Evolutionary conservation across 2,797 vertebrate genomes (phyloP).

Genomic region (Coendou prehensilis): DNA sequence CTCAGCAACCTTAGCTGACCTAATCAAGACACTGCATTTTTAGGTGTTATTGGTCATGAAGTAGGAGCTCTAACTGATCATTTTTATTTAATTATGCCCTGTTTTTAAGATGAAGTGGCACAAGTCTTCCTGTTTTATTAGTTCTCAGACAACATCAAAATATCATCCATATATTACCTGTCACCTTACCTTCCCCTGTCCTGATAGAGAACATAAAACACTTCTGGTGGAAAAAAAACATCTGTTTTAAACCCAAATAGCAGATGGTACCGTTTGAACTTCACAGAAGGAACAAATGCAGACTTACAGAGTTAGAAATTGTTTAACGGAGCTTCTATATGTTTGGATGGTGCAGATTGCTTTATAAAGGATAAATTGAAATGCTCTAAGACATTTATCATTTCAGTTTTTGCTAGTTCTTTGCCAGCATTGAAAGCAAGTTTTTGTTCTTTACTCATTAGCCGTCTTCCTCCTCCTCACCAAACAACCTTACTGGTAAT

Average conservation of each 20-base stretch:
- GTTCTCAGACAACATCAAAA: conserved; percentile 62
- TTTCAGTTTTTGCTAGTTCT: conserved; percentile 58
- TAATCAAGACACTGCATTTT: conserved; percentile 34
- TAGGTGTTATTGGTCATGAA: not conserved
- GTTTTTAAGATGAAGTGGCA: conserved; percentile 37
- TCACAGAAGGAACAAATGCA: conserved; percentile 57
- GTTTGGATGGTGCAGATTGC: not conserved
- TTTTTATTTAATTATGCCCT: conserved; percentile 63
- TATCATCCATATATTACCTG: conserved; percentile 59
- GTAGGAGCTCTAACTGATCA: not conserved
- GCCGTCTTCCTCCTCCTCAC: not conserved
- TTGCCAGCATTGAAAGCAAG: conserved; percentile 21
- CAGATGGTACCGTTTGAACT: conserved; percentile 72
- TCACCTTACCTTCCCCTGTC: not conserved
- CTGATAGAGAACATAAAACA: conserved; percentile 52
- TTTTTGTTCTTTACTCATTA: conserved; percentile 60
- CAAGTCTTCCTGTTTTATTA: conserved; percentile 57
- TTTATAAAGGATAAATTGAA: conserved; percentile 30
- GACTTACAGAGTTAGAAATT: conserved; percentile 49
- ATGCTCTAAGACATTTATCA: conserved; percentile 13
- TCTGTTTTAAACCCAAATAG: conserved; percentile 68
- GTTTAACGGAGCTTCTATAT: conserved; percentile 50
- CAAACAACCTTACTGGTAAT: conserved; percentile 15
- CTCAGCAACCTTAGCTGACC: not conserved
- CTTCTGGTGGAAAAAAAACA: conserved; percentile 29